Evolutionary conservation across 2,888 invertebrate species (phyloP), one percentile per base, ranked within the genome.

Genomic region (Mimas tiliae): DNA sequence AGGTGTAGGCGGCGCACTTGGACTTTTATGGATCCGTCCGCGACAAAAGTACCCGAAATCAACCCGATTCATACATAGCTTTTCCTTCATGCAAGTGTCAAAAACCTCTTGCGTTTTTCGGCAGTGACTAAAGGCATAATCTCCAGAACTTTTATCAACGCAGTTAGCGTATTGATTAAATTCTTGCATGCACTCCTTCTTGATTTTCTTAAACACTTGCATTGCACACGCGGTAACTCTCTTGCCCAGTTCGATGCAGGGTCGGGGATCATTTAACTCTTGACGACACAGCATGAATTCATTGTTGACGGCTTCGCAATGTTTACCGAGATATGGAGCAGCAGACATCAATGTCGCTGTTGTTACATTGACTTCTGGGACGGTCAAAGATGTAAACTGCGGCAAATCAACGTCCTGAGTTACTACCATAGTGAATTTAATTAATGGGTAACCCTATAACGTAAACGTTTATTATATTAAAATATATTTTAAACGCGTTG

Each of bases 261-360:
- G 95, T 38, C 98, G 94, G 0, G 98, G 97, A 89, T 99, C 99
- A 8, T 95, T 89, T 50, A 95, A 89, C 87, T 98, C 98, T 33
- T 94, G 82, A n/a, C 96, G 95, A 77, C 99, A 99, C 52, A 99
- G 90, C 95, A 98, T 96, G 84, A 97, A 99, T 89, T 99, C 99
- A 96, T 98, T 98, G 91, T 98, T 98, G 75, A 96, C 94, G 65
- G 93, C 88, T 91, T 99, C 98, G 89, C 99, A 99, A 77, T 96
- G 95, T 89, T 98, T 98, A 72, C 98, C 99, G 77, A 99, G 91
- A 88, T 98, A 98, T 76, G 97, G 96, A 14, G 97, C 96, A 0
- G 97, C 98, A 19, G 98, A 96, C 84, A 97, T 95, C 33, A 99
- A 93, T 62, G 96, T 96, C 9, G 98, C 95, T 3, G 96, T 96